These are phyloP conservation scores for Bovichtus diacanthus DNA, from an alignment of 2,797 vertebrate genomes.

Conservation along the genomic window DNA sequence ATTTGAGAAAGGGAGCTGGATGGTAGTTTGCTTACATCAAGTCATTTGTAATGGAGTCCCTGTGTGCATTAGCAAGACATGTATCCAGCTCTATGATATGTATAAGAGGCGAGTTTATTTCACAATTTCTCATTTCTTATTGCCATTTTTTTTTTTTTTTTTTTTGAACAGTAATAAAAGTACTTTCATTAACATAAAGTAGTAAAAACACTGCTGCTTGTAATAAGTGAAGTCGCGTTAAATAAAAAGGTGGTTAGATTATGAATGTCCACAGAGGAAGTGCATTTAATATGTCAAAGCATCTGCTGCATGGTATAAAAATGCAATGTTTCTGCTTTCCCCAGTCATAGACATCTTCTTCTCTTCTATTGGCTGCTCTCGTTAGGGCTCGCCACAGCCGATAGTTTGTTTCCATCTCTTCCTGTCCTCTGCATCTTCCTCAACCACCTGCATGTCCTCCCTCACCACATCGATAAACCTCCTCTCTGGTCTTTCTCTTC, in stretches of 20 bases:
- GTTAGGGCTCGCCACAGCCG: too few relatives aligned
- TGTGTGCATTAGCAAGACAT: not conserved
- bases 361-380: too few relatives aligned
- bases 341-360: not conserved
- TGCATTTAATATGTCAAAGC: slow-evolving; percentile 1
- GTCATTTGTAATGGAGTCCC: not conserved
- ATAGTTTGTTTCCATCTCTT: too few relatives aligned
- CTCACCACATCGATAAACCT: too few relatives aligned
- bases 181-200: not conserved
- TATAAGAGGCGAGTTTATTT: not conserved
- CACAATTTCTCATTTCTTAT: not conserved
- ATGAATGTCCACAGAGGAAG: not conserved
- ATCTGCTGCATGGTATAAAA: not conserved
- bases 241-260: not conserved
- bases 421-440: too few relatives aligned
- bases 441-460: too few relatives aligned
- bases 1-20: not conserved
- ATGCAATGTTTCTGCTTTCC: not conserved
- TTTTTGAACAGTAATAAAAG: not conserved
- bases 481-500: too few relatives aligned
- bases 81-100: not conserved
- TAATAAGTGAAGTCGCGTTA: slow-evolving; percentile 21
- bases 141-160: not conserved
- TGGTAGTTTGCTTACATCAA: not conserved
- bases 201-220: slow-evolving; percentile 1